A percentile compares a stretch with the other conserved stretches of the same genome.
Evolutionary conservation across 2,113 vertebrate species (phyloP).

Genomic region (Ictalurus furcatus): DNA sequence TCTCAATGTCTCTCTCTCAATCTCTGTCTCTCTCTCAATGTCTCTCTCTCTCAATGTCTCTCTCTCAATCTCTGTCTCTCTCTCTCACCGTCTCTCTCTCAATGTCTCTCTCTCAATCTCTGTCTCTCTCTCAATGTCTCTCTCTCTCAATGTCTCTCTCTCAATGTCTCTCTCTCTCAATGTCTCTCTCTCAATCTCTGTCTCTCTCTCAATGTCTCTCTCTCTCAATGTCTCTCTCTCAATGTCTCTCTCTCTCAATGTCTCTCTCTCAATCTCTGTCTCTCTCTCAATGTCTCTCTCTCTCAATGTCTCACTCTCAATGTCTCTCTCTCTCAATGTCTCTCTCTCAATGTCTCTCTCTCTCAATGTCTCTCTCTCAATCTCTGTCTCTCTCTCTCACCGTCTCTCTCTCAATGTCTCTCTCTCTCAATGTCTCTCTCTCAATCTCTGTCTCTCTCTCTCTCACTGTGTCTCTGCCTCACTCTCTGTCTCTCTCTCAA

Average conservation of each 20-base stretch:
- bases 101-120: background rate
- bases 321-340: no score
- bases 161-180: background rate
- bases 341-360: background rate
- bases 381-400: background rate
- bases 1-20: background rate
- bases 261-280: background rate
- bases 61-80: background rate
- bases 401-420: background rate
- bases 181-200: background rate
- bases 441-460: background rate
- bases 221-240: background rate
- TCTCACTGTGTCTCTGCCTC: background rate
- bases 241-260: background rate
- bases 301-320: no score
- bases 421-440: background rate
- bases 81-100: background rate
- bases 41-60: background rate
- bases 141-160: background rate
- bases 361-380: background rate
- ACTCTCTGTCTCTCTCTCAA: background rate
- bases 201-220: background rate
- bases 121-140: background rate
- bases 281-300: no score
- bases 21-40: background rate